Conservation (phyloP, 1,140 invertebrate species). For the Trachymyrmex cornetzi region DNA sequence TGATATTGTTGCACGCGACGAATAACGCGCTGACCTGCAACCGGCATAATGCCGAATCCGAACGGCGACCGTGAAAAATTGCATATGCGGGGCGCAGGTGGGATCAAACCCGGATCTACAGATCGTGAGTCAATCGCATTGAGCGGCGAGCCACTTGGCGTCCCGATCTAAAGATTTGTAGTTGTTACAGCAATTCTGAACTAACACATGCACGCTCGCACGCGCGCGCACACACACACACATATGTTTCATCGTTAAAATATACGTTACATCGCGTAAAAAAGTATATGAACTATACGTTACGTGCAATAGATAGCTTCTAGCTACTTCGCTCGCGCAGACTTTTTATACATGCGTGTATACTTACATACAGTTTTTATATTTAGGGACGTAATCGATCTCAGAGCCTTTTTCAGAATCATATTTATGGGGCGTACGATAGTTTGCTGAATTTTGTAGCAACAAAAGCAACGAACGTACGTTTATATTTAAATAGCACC, state of each 20-base stretch:
- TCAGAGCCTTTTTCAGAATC: conserved; percentile 48
- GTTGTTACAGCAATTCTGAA: neutral
- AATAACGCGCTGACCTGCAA: no score
- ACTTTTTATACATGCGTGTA: conserved; percentile 44
- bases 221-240: no score
- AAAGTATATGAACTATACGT: conserved; percentile 21
- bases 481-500: conserved; percentile 43
- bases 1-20: no score
- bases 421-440: conserved; percentile 17
- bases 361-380: conserved; percentile 50
- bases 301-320: conserved; percentile 24
- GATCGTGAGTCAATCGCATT: no score
- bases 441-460: conserved; percentile 35
- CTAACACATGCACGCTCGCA: neutral
- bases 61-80: no score
- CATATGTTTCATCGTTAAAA: no score
- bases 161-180: neutral
- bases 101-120: no score
- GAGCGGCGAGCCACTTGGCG: no score
- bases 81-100: no score
- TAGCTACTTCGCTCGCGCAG: conserved; percentile 1
- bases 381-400: conserved; percentile 48
- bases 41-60: no score
- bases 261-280: neutral
- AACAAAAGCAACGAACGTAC: conserved; percentile 38